Base-by-base conservation (phyloP, 2,113 vertebrate species). In the Ageneiosus marmoratus region DNA sequence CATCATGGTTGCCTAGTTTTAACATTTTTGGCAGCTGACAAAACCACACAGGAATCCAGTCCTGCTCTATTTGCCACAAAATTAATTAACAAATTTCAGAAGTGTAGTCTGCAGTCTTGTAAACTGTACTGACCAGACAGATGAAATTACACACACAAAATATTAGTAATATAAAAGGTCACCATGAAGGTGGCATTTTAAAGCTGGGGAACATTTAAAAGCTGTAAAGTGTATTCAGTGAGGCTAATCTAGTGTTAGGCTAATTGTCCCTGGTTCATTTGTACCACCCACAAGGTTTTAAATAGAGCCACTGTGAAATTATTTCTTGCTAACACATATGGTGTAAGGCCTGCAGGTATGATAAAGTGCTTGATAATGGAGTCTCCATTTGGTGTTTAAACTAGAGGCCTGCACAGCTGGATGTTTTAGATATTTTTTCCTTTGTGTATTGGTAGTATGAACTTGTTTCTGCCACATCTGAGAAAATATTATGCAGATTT, bases 41-140 rank as follows among this genome's bases (percentile, higher is more conserved):
- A 51, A 51, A 67, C n/a, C 77, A 79, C 77, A 62, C 55, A 62
- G 77, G 77, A 79, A 58, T 48, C 60, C 58, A 48, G 58, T 32
- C 48, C 56, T 62, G 58, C 34, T 29, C 77, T 63, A 79, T 16
- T 48, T 79, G 56, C 41, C n/a, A 32, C 77, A 79, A 63, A 63
- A 79, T 79, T 48, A 79, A 79, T 63, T 18, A 63, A 63, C 44
- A 29, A 22, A 8, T 79, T 63, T 51, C 51, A 74, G 32, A 74
- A 51, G 16, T 18, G 48, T 46, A 79, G 8, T 20, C 41, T 13
- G 58, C 24, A 79, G 27, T 32, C 77, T 79, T n/a, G 29, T 62
- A 79, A 79, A 32, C 58, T 65, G 46, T 50, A 48, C 44, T 65
- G 27, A 79, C 60, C 27, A 44, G 13, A 29, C 41, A 48, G 77